Percentiles rank a stretch among this genome's conserved stretches.
Evolutionary conservation across 2,113 vertebrate species (phyloP).

Genomic region (Nicator chloris): DNA sequence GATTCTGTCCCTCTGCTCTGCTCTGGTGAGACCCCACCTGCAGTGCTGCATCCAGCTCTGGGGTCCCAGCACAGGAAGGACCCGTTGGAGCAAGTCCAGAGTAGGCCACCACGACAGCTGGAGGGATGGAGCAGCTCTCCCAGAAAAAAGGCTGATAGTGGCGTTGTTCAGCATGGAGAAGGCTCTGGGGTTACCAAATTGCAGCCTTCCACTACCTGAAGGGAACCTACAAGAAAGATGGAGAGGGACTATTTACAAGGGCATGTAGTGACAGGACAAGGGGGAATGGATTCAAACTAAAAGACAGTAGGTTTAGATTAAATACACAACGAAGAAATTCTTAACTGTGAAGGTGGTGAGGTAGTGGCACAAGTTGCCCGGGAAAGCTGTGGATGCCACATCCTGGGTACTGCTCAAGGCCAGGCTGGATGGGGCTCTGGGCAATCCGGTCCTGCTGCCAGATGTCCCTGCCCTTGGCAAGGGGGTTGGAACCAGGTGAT

Average conservation of each 20-base stretch:
- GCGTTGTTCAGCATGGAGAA: background rate
- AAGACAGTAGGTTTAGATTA: background rate
- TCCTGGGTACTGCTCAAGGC: background rate
- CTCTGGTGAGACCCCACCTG: background rate
- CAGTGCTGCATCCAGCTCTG: background rate
- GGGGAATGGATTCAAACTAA: too few species aligned
- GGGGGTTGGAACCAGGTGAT: fast-evolving
- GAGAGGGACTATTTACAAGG: background rate
- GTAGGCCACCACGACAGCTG: background rate
- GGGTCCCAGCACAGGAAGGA: background rate
- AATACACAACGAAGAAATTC: background rate
- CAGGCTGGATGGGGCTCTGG: background rate
- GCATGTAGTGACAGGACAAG: background rate
- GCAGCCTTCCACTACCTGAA: background rate
- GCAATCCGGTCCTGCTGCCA: too few species aligned
- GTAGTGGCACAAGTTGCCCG: background rate
- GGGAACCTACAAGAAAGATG: background rate
- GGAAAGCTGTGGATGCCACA: background rate
- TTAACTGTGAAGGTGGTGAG: background rate
- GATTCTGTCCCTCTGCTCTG: background rate
- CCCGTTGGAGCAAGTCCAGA: fast-evolving
- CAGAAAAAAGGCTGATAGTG: background rate
- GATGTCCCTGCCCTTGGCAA: background rate
- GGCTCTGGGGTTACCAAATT: background rate
- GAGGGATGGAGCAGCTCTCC: background rate